A percentile compares a stretch with the other conserved stretches of the same genome.
Conservation (phyloP, 2,888 invertebrate species). For the Limenitis arthemis region DNA sequence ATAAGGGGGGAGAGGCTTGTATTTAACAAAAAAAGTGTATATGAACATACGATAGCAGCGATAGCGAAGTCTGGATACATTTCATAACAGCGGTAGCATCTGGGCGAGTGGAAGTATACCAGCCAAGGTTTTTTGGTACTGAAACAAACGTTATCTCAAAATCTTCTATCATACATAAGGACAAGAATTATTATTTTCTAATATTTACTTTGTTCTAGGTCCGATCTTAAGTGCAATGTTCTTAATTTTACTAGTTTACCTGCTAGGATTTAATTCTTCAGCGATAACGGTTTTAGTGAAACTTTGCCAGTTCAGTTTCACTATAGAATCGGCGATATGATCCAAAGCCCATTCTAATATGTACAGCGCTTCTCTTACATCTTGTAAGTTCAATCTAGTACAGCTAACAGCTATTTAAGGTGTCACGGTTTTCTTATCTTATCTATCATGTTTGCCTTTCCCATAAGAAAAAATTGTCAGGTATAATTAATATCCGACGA, state of each 20-base stretch:
- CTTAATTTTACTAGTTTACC: constrained; percentile 30
- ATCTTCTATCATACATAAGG: neutral
- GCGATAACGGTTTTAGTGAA: constrained; percentile 45
- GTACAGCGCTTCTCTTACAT: constrained; percentile 47
- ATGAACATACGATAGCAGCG: constrained; percentile 49
- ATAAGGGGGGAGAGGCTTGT: too few relatives aligned
- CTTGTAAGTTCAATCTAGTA: constrained; percentile 49
- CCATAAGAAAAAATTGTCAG: too few relatives aligned
- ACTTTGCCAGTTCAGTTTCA: constrained; percentile 44
- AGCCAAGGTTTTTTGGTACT: constrained; percentile 47
- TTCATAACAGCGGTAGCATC: constrained; percentile 56
- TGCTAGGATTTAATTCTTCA: constrained; percentile 46
- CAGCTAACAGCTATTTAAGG: too few relatives aligned
- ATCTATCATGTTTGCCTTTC: too few relatives aligned
- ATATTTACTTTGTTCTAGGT: neutral
- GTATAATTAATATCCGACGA: too few relatives aligned
- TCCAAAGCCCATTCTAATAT: constrained; percentile 57
- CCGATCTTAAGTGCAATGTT: neutral
- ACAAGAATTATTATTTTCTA: neutral
- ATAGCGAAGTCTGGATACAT: constrained; percentile 58
- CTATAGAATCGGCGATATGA: constrained; percentile 46
- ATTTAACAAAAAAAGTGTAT: too few relatives aligned
- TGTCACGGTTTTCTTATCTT: too few relatives aligned
- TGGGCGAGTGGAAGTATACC: constrained; percentile 60
- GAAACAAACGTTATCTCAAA: neutral